Evolutionary conservation across 1,140 invertebrate genomes (phyloP).

Genomic region (Drosophila sechellia): DNA sequence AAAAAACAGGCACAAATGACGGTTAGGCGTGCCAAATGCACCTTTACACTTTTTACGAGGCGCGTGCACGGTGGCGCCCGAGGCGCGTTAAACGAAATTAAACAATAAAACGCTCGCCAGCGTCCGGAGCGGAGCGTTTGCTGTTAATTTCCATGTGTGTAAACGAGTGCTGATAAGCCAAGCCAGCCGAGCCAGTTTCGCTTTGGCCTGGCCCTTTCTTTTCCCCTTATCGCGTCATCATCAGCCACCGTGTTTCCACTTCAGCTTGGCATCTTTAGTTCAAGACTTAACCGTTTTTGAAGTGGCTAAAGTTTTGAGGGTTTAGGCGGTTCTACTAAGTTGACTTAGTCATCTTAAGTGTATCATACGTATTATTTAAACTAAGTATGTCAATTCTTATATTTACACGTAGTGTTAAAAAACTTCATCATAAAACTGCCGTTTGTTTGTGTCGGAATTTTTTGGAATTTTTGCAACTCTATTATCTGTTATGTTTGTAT

Average conservation of each 20-base stretch:
- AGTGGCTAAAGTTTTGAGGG: not conserved
- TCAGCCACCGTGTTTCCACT: constrained; percentile 11
- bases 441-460: not conserved
- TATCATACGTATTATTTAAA: no score
- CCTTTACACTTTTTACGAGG: constrained; percentile 58
- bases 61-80: constrained; percentile 70
- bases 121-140: constrained; percentile 28
- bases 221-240: constrained; percentile 15
- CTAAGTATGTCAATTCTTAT: no score
- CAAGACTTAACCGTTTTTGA: constrained; percentile 2
- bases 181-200: constrained; percentile 3
- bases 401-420: no score
- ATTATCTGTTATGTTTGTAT: not conserved
- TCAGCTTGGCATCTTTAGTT: constrained; percentile 4
- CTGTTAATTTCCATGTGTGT: constrained; percentile 46
- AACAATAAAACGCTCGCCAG: constrained; percentile 57
- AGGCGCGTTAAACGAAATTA: constrained; percentile 66
- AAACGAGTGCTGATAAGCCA: constrained; percentile 44
- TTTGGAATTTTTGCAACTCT: not conserved
- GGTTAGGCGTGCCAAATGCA: constrained; percentile 66
- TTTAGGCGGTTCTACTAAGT: no score
- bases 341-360: not conserved
- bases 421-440: no score
- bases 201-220: constrained; percentile 2
- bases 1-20: constrained; percentile 30